phyloP scores from a whole-genome alignment of 1,140 invertebrate species.

The Brachionus asplanchnoidis region DNA sequence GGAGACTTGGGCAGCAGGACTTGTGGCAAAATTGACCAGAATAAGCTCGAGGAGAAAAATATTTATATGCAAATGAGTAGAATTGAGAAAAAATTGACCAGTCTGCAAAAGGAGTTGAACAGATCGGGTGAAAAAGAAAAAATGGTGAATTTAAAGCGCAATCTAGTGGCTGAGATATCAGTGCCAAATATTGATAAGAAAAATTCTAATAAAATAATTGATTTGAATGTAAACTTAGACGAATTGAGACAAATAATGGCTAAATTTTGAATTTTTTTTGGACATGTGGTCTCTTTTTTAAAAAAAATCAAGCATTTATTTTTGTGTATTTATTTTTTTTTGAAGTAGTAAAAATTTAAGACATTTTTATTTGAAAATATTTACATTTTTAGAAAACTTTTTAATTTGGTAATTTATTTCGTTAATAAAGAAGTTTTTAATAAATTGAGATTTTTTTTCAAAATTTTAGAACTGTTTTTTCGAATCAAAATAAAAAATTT shows the following conservation, averaged over 20 bases:
- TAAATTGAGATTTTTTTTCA: not conserved
- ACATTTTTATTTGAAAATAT: not conserved
- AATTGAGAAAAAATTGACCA: constrained; percentile 11
- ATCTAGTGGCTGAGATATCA: constrained; percentile 6
- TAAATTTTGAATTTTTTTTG: not conserved
- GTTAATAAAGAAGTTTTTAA: constrained; percentile 22
- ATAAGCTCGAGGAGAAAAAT: constrained; percentile 14
- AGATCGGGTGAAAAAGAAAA: not conserved
- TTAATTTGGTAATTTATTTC: constrained; percentile 26
- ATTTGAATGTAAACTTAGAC: constrained; percentile 17
- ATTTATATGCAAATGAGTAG: not conserved
- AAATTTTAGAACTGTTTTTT: too few species aligned
- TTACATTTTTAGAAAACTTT: constrained; percentile 1
- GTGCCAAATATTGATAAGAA: not conserved
- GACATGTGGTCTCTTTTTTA: not conserved
- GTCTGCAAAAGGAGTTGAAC: not conserved
- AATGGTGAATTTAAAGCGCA: not conserved
- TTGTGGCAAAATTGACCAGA: not conserved
- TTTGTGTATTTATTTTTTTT: not conserved
- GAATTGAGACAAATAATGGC: constrained; percentile 9
- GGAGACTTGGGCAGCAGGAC: not conserved
- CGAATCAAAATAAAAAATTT: too few species aligned
- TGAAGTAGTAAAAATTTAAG: not conserved
- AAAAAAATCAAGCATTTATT: not conserved
- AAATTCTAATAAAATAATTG: not conserved